Evolutionary conservation across 2,797 vertebrate genomes (phyloP), one percentile per base, ranked within the genome.

Genomic region (Tragelaphus eurycerus): DNA sequence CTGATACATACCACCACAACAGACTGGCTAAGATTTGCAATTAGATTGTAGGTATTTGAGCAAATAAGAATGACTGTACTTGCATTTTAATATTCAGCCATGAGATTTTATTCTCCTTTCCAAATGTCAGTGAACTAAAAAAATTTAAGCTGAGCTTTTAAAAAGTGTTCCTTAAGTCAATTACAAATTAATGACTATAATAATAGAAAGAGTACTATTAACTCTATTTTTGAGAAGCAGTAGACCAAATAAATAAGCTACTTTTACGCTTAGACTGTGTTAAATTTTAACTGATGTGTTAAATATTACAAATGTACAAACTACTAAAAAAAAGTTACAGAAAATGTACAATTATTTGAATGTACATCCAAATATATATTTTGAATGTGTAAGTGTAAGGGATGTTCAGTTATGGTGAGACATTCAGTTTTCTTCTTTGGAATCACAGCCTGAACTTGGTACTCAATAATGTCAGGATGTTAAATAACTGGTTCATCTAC

Each of bases 21-120:
- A 89, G 92, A 83, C 29, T 38, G 16, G 4, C 31, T 67, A 94
- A 62, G 29, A 97, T 87, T 3, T 90, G 23, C 14, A 89, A 81
- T 81, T 34, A 62, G 64, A 86, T 0, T 67, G 14, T 17, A 93
- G 55, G 16, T 96, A 54, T 91, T 29, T 90, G 54, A 55, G 7
- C 13, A 90, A 48, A 6, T 29, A 95, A 93, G 34, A 59, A 95
- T 52, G 54, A 79, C 14, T 92, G 10, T 25, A 93, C 14, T 93
- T n/a, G 52, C 54, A 89, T 76, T 97, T 95, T 43, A 84, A 43
- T 76, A 88, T 23, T 93, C 19, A 92, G 95, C 21, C 34, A 79
- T 8, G 2, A 93, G 4, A 29, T 82, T 55, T 78, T 92, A 79
- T 11, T 90, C 21, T 86, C 14, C 81, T 86, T 89, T 89, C 93